Base-by-base conservation (phyloP, 2,888 invertebrate genomes). In the Helicoverpa assulta region DNA sequence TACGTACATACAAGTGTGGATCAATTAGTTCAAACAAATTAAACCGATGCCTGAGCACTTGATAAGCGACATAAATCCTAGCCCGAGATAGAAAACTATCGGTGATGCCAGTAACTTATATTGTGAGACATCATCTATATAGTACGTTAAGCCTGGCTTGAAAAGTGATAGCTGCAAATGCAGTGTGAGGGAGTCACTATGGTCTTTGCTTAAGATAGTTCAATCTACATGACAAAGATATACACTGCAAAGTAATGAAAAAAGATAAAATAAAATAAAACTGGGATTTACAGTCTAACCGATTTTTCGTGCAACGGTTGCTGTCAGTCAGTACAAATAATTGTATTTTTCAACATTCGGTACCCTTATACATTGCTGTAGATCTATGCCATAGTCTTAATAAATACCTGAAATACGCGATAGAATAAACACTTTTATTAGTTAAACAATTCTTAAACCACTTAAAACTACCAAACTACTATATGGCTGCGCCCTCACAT, bases 11-110 rank as follows among this genome's bases (percentile, higher is more conserved):
- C 29, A 68, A 73, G 62, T 58, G 62, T 58, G 47, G 69, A 72
- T 69, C 59, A 76, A 78, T 74, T 79, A 72, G 73, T 60, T 56
- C 40, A 55, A 83, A 81, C 73, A 76, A 79, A 83, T 72, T 81
- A 74, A 68, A 73, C 73, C 73, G 60, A 69, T 76, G 72, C 56
- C 50, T 57, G 14, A 52, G 65, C 60, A 55, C 60, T 58, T 73
- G 77, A 83, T 83, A 79, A 77, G 65, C 52, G 59, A 73, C 73
- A 79, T 83, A 73, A 81, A 79, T 82, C 77, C 50, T 53, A 58
- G 57, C 50, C 26, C 55, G 54, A 70, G 77, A 76, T 80, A 81
- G 66, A 79, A 78, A 74, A 43, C 69, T 74, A 81, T 83, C 74
- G 60, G 29, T 43, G 51, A 54, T 60, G 57, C 53, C 54, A 53